A percentile compares a stretch with the other conserved stretches of the same genome.
phyloP scores from a whole-genome alignment of 2,113 vertebrate genomes.

The Epinephelus fuscoguttatus region DNA sequence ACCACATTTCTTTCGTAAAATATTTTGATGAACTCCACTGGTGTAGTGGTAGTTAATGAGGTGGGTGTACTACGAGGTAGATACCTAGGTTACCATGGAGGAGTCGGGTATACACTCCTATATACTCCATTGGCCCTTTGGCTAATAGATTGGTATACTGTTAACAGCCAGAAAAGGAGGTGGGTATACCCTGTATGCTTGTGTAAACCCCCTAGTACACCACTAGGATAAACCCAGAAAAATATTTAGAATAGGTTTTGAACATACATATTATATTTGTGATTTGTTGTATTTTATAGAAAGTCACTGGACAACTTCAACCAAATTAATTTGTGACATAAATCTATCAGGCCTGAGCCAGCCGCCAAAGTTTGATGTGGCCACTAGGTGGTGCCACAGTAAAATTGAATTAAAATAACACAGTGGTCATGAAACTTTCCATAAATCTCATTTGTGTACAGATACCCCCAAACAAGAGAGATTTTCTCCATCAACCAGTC shows the following conservation, averaged over 20 bases:
- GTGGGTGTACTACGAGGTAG: too few relatives aligned
- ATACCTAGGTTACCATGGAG: too few relatives aligned
- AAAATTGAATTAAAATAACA: rapidly evolving
- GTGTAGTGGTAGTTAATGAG: too few relatives aligned
- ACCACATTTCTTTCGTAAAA: not conserved
- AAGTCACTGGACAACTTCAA: not conserved
- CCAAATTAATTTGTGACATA: not conserved
- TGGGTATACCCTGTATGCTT: too few relatives aligned
- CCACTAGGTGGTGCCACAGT: slow-evolving; percentile 32
- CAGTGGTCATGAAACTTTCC: not conserved
- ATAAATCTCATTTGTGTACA: not conserved
- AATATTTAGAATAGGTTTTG: not conserved
- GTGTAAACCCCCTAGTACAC: too few relatives aligned
- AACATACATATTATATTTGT: not conserved
- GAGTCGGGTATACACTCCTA: too few relatives aligned
- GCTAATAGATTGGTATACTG: too few relatives aligned
- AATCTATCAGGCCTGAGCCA: too few relatives aligned
- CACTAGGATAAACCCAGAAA: not conserved
- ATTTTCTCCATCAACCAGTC: not conserved
- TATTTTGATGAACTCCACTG: not conserved
- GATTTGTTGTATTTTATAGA: not conserved
- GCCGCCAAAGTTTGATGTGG: not conserved
- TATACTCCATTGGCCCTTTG: too few relatives aligned
- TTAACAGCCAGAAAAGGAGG: too few relatives aligned
- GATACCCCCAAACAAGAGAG: not conserved